Conservation (phyloP, 2,113 vertebrate genomes). For the Pithys albifrons region DNA sequence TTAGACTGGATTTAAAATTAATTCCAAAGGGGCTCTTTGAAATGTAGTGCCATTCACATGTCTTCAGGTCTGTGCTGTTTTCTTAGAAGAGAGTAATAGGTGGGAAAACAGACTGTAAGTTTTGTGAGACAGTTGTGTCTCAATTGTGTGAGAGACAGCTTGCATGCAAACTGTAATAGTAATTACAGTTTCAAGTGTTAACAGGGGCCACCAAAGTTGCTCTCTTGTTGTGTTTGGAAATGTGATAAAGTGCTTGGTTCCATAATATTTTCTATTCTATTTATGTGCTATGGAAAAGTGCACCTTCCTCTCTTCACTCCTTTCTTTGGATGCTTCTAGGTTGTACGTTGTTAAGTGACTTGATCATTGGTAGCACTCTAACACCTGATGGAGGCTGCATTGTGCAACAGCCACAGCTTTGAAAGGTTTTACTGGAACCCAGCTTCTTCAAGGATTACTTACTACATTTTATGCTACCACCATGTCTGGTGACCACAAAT, state of each 20-base stretch:
- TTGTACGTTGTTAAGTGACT: background rate
- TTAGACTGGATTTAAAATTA: background rate
- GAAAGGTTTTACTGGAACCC: background rate
- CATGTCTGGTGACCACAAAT: background rate
- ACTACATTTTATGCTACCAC: background rate
- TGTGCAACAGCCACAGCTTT: background rate
- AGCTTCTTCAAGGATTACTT: background rate
- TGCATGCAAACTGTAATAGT: background rate
- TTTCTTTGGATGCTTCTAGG: background rate
- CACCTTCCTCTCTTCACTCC: background rate
- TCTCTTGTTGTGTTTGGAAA: background rate
- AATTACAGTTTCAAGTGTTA: background rate
- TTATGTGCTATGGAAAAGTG: background rate
- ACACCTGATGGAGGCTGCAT: accelerated
- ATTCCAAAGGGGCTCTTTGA: background rate
- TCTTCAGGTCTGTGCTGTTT: background rate
- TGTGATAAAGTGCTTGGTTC: background rate
- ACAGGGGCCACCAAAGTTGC: background rate
- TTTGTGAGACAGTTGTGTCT: background rate
- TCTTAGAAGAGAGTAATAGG: background rate
- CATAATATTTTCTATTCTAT: background rate
- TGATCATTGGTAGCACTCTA: background rate
- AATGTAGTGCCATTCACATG: background rate
- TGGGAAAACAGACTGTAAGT: background rate
- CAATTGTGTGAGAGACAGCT: background rate